Evolutionary conservation across 2,113 vertebrate genomes (phyloP).

Genomic region (Tricholaema leucomelas): DNA sequence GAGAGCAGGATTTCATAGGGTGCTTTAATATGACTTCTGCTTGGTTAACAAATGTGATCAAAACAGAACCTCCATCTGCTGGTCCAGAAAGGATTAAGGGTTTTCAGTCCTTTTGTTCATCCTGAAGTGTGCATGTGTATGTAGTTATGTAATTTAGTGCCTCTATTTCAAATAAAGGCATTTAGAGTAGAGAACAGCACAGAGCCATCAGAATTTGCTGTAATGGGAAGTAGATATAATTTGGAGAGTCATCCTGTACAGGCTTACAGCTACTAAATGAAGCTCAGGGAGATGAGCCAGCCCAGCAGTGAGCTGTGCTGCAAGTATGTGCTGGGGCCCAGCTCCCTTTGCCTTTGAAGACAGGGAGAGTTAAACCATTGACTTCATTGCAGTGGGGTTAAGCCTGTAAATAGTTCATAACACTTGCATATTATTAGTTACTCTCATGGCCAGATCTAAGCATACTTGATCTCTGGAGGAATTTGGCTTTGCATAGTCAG

Average conservation of each 20-base stretch:
- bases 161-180: background rate
- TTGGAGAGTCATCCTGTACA: background rate
- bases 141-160: background rate
- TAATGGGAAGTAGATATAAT: background rate
- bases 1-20: background rate
- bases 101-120: background rate
- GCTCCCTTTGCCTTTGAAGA: conserved; percentile 3
- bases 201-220: background rate
- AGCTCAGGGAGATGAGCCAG: background rate
- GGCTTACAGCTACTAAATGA: background rate
- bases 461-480: conserved; percentile 55
- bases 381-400: conserved; percentile 12
- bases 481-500: conserved; percentile 48
- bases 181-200: background rate
- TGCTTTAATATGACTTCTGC: background rate
- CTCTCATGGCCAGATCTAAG: conserved; percentile 44
- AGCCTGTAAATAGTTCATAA: conserved; percentile 43
- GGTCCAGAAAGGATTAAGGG: background rate
- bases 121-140: background rate
- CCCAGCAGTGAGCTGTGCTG: background rate
- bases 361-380: conserved; percentile 15
- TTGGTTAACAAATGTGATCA: background rate
- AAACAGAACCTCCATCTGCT: background rate
- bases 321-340: background rate
- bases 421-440: conserved; percentile 39